A percentile compares a stretch with the other conserved stretches of the same genome.
phyloP scores from a whole-genome alignment of 2,888 invertebrate species.

The Smittia sp. region DNA sequence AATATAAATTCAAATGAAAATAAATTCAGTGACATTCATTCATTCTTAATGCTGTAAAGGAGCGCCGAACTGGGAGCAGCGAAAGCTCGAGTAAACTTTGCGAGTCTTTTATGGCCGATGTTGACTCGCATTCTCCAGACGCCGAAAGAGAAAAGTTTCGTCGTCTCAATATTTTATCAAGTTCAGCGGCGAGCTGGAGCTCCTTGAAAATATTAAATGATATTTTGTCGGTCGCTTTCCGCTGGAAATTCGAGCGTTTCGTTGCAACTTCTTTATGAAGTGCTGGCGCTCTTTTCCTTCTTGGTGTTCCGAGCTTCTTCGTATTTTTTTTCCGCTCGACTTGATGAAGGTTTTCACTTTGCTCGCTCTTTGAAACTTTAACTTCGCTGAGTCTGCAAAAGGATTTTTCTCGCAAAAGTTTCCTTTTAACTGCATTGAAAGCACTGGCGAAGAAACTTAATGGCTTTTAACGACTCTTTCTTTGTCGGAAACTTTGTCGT shows the following conservation, averaged over 20 bases:
- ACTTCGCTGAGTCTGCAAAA: no score
- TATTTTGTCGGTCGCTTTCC: background rate
- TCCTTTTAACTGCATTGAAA: background rate
- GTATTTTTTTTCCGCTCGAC: background rate
- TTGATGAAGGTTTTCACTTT: constrained; percentile 10
- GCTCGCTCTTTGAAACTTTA: background rate
- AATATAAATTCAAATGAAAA: constrained; percentile 33
- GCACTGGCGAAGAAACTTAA: background rate
- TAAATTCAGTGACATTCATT: constrained; percentile 27
- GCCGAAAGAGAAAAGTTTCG: background rate
- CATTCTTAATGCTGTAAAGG: constrained; percentile 23
- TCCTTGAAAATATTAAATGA: constrained; percentile 17
- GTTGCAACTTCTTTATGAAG: background rate
- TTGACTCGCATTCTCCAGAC: background rate
- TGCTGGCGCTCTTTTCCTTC: no score
- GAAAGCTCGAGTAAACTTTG: background rate
- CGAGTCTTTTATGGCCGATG: background rate
- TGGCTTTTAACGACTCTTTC: background rate
- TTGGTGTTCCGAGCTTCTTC: background rate
- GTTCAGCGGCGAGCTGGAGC: background rate
- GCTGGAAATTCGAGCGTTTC: background rate
- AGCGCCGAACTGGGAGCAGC: background rate
- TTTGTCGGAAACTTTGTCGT: constrained; percentile 15
- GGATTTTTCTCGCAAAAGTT: background rate
- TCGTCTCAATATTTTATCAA: constrained; percentile 1